A percentile compares a stretch with the other conserved stretches of the same genome.
These are phyloP conservation scores for Sphenopsis melanotis DNA, from an alignment of 2,797 vertebrate species.

Conservation along the genomic window DNA sequence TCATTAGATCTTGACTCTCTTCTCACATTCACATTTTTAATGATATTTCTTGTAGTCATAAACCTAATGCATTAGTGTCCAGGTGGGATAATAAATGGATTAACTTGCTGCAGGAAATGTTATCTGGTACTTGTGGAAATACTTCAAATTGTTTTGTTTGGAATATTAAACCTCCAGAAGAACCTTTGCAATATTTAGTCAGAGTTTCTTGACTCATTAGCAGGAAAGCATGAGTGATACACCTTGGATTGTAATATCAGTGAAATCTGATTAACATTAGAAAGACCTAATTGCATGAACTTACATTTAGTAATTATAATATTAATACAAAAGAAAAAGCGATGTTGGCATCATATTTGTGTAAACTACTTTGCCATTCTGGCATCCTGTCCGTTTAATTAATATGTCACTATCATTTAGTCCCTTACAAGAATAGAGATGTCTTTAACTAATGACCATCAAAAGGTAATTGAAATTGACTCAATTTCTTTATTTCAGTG, in stretches of 20 bases:
- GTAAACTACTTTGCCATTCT: background rate
- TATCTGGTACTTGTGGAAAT: background rate
- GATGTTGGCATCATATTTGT: background rate
- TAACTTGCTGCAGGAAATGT: background rate
- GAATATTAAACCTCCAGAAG: background rate
- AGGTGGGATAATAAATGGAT: background rate
- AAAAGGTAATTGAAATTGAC: background rate
- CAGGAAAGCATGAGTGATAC: background rate
- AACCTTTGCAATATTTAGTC: background rate
- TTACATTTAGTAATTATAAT: background rate
- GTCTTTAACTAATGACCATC: background rate
- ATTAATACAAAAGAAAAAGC: background rate
- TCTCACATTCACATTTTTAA: background rate
- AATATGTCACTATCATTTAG: background rate
- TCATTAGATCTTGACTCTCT: background rate
- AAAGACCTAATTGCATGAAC: background rate
- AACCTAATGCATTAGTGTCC: background rate
- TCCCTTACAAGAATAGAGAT: background rate
- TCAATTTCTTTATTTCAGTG: background rate
- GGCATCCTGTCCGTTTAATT: background rate
- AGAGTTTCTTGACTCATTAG: background rate
- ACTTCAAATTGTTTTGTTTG: background rate
- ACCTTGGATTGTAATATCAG: background rate
- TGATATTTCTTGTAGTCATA: background rate
- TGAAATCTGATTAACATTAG: background rate